Evolutionary conservation across 1,140 invertebrate species (phyloP).

Genomic region (Drosophila pruinosa): DNA sequence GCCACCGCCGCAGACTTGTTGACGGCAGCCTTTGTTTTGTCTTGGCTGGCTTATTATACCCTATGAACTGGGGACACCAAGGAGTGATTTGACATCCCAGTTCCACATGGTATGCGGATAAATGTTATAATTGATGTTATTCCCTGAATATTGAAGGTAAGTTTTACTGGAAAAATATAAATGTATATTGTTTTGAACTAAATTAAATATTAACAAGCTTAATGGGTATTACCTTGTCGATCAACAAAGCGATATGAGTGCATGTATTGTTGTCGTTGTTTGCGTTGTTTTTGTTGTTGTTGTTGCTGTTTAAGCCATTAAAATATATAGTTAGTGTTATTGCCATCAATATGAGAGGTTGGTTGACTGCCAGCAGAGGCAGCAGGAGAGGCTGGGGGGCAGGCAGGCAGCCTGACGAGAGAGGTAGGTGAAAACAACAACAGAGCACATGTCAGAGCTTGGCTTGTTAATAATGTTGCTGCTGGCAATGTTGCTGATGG

Average conservation of each 20-base stretch:
- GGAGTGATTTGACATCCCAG: neutral
- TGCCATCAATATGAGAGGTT: slow-evolving; percentile 48
- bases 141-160: too few species aligned
- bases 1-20: slow-evolving; percentile 69
- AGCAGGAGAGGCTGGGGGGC: neutral
- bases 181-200: neutral
- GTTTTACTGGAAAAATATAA: too few species aligned
- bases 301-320: slow-evolving; percentile 59
- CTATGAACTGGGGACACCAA: neutral
- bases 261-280: slow-evolving; percentile 40
- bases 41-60: slow-evolving; percentile 33
- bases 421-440: slow-evolving; percentile 25
- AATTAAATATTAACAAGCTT: neutral
- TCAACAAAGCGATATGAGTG: neutral
- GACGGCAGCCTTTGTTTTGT: slow-evolving; percentile 64
- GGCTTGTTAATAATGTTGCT: slow-evolving; percentile 76
- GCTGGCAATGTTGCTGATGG: slow-evolving; percentile 30
- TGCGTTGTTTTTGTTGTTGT: slow-evolving; percentile 45
- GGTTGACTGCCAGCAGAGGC: neutral
- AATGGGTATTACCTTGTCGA: neutral
- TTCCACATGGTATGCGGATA: too few species aligned
- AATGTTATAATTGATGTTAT: too few species aligned
- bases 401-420: too few species aligned
- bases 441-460: slow-evolving; percentile 61
- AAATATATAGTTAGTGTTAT: slow-evolving; percentile 75